Conservation (phyloP, 2,113 vertebrate species). For the Chloropsis hardwickii region DNA sequence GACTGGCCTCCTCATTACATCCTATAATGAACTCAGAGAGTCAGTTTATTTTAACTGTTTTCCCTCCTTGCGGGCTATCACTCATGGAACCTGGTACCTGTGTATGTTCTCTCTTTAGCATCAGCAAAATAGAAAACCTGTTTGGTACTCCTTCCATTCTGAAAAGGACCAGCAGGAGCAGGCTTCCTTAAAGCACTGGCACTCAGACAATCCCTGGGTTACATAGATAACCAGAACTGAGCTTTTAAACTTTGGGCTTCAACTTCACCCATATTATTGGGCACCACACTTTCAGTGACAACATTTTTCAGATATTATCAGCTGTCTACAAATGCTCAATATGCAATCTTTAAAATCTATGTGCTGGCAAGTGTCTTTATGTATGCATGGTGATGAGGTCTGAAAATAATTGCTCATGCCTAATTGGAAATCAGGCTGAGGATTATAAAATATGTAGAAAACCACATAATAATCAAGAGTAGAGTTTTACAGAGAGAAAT, state of each 20-base stretch:
- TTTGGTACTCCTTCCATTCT: neutral
- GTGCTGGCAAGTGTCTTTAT: fast-evolving
- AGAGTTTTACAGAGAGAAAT: neutral
- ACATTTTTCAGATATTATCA: neutral
- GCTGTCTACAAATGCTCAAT: neutral
- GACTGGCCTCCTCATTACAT: neutral
- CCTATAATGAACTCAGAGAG: neutral
- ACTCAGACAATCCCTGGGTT: neutral
- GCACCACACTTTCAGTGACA: neutral
- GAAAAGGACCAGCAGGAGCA: neutral
- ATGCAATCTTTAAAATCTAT: neutral
- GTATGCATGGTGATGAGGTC: neutral
- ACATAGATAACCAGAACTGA: neutral
- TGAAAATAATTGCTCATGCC: neutral
- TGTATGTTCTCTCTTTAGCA: neutral
- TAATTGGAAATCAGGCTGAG: neutral
- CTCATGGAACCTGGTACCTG: neutral
- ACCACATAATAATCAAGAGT: neutral
- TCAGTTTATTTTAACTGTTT: neutral
- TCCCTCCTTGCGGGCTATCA: neutral
- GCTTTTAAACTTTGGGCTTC: neutral
- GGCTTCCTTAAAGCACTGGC: neutral
- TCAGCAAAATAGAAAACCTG: neutral
- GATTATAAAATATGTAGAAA: neutral
- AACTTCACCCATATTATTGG: neutral